Percentiles rank a stretch among this genome's conserved stretches.
These are phyloP conservation scores for Parnassius apollo DNA, from an alignment of 2,888 invertebrate genomes.

Conservation along the genomic window DNA sequence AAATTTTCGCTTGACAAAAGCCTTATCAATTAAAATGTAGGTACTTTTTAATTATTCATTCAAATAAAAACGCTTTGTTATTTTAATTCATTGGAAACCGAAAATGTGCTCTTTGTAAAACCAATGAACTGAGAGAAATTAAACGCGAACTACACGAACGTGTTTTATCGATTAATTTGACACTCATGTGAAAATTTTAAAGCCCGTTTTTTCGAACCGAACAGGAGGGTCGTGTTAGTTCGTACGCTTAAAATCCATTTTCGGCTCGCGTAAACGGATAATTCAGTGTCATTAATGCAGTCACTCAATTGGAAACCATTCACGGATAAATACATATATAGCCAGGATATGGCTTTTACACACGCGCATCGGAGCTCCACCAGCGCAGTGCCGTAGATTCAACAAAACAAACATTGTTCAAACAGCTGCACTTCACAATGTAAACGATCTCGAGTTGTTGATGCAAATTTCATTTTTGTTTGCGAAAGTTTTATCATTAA, in stretches of 20 bases:
- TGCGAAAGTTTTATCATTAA: background rate
- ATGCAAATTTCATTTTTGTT: slow-evolving; percentile 5
- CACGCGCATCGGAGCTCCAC: background rate
- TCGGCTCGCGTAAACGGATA: background rate
- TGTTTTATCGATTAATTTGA: background rate
- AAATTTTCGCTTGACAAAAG: too few relatives aligned
- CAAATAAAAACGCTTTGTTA: slow-evolving; percentile 3
- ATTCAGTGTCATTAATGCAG: background rate
- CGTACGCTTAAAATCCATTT: too few relatives aligned
- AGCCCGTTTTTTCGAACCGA: too few relatives aligned
- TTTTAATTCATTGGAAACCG: slow-evolving; percentile 19
- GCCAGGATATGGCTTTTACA: background rate
- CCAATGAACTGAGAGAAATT: slow-evolving; percentile 12
- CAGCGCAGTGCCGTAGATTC: background rate
- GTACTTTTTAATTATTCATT: background rate
- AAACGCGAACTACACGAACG: background rate
- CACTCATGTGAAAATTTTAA: background rate
- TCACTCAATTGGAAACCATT: background rate
- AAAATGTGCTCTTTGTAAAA: slow-evolving; percentile 11
- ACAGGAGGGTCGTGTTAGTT: too few relatives aligned
- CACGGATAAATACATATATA: slow-evolving; percentile 4
- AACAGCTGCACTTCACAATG: slow-evolving; percentile 1
- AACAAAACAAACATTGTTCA: slow-evolving; percentile 4
- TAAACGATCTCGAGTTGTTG: background rate
- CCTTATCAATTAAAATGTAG: slow-evolving; percentile 2